Evolutionary conservation across 2,113 vertebrate species (phyloP), one percentile per base, ranked within the genome.

Genomic region (Reinhardtius hippoglossoides): DNA sequence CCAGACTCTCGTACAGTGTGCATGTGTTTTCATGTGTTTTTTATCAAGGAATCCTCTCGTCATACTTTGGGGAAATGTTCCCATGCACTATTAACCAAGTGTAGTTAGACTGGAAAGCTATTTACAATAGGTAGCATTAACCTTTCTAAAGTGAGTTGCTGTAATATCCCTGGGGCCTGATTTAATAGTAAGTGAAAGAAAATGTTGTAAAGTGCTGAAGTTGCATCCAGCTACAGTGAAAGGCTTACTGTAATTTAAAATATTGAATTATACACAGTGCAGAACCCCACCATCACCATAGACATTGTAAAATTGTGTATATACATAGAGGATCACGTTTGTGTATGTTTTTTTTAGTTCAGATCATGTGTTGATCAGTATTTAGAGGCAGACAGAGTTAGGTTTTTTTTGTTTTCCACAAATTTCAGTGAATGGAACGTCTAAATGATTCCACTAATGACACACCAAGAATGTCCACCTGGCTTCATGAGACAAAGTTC

Each of bases 381-480:
- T 85, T 85, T 73, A 64, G 76, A 78, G 57, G 40, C 55, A 76
- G 27, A 44, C 31, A 37, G 78, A 7, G 31, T 31, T 31, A 5
- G 31, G 1, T 31, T 42, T 42, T 12, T 44, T 27, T 73, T 57
- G 77, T 76, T 82, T 60, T 74, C 70, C 62, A 62, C 31, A 9
- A 40, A 21, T 63, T 44, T 40, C 27, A 66, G 50, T 83, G 77
- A 87, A 61, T 61, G 75, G 85, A 89, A 71, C 1, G 24, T 76
- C 21, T 74, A 15, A 80, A 80, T 78, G 14, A 74, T 91, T 86
- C 76, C 77, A 72, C 57, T 35, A 79, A 72, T 74, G 82, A 76
- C 74, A 65, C 58, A 18, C 48, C 9, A 59, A 83, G 73, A 91
- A 88, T 76, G 75, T 84, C 24, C 58, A 37, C 76, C 76, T 88